Conservation (phyloP, 2,888 invertebrate genomes). For the Nebria salina region DNA sequence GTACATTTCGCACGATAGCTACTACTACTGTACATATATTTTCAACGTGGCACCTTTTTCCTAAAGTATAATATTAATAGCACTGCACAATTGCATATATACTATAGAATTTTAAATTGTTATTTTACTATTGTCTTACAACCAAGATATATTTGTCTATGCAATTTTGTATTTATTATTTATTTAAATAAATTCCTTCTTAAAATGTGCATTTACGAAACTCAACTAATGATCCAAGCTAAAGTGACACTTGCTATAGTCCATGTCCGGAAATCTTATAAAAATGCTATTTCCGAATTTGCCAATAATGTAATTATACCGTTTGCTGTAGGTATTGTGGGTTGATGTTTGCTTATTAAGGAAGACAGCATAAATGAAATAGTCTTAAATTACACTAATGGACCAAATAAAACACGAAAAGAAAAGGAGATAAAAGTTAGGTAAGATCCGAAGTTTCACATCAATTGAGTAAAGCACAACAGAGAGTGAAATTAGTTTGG, state of each 20-base stretch:
- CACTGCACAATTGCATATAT: background rate
- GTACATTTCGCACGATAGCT: conserved; percentile 39
- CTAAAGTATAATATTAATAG: background rate
- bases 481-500: conserved; percentile 45
- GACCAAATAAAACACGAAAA: background rate
- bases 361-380: background rate
- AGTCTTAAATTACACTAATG: conserved; percentile 17
- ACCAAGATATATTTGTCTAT: background rate
- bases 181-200: background rate
- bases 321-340: background rate
- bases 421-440: conserved; percentile 6
- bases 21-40: conserved; percentile 28
- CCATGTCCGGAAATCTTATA: no score
- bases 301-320: background rate
- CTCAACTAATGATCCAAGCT: background rate
- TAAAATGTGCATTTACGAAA: no score
- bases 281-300: no score
- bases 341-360: background rate
- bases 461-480: conserved; percentile 44
- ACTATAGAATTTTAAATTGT: background rate
- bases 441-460: conserved; percentile 32
- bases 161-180: background rate
- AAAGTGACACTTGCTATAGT: background rate
- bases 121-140: background rate
- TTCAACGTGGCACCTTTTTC: background rate